A percentile compares a stretch with the other conserved stretches of the same genome.
Conservation (phyloP, 2,888 invertebrate genomes). For the Apamea sordens region DNA sequence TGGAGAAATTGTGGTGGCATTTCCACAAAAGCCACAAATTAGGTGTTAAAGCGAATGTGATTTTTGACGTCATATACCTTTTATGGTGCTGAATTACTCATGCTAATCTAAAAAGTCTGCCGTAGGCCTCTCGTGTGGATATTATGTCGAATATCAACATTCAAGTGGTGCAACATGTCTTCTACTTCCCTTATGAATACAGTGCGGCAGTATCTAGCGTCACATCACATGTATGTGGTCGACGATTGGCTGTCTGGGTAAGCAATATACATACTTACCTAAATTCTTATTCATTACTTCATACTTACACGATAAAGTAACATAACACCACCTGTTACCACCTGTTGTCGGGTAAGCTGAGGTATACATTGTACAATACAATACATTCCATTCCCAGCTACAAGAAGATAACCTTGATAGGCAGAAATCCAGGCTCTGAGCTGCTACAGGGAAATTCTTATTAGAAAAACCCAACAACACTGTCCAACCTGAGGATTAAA, state of each 20-base stretch:
- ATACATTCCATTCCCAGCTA: neutral
- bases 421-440: neutral
- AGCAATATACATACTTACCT: constrained; percentile 30
- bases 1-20: neutral
- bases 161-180: constrained; percentile 47
- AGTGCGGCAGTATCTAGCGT: constrained; percentile 78
- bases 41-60: neutral
- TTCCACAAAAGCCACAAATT: neutral
- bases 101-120: neutral
- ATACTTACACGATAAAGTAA: neutral
- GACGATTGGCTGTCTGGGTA: constrained; percentile 86
- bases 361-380: neutral
- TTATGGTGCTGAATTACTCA: neutral
- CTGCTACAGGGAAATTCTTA: neutral
- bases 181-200: constrained; percentile 65
- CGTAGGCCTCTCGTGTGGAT: neutral
- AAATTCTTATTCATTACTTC: neutral
- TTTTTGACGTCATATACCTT: neutral
- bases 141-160: constrained; percentile 26
- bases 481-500: too few species aligned
- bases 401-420: neutral
- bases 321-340: neutral
- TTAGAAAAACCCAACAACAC: neutral
- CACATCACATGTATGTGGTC: constrained; percentile 81
- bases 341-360: neutral